Evolutionary conservation across 2,797 vertebrate species (phyloP), one percentile per base, ranked within the genome.

Genomic region (Cryptoblepharus egeriae): DNA sequence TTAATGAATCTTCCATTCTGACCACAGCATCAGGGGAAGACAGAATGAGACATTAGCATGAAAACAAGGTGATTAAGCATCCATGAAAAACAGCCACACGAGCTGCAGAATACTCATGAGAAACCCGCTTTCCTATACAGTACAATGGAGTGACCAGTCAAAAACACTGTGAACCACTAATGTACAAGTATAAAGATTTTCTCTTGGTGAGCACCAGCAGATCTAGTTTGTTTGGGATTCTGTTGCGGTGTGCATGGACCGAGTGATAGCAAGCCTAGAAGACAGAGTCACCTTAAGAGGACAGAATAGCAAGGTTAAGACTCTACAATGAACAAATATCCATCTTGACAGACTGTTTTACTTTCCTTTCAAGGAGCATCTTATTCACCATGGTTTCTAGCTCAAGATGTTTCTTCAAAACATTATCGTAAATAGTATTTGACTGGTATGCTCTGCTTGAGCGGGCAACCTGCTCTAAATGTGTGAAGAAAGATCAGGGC

Each of bases 381-480:
- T 78, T 52, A 73, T 69, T 49, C 87, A 77, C 68, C 64, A 74
- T 85, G 82, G 87, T 78, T 90, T 79, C 83, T 77, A 76, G 86
- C 69, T 87, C 73, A 82, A 79, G 81, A 88, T 80, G 77, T 1
- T 49, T 84, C 85, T 90, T 90, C 82, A 89, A 83, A 93, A 77
- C 76, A 65, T 69, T 85, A 83, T 72, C 86, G 84, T 90, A 82
- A 90, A 82, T 11, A 81, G 77, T 90, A 69, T 80, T 92, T 91
- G 88, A 83, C 85, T 90, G 91, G 82, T 79, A 89, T 89, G 89
- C 85, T 85, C 82, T 92, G 87, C 84, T 93, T 91, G 89, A 86
- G 87, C 85, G 87, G 88, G 88, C 79, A 92, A 83, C 83, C 85
- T 82, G 58, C 16, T 83, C 81, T 88, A 77, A 73, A 89, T 82